Evolutionary conservation across 2,113 vertebrate species (phyloP).

Genomic region (Pachypanchax playfairii): DNA sequence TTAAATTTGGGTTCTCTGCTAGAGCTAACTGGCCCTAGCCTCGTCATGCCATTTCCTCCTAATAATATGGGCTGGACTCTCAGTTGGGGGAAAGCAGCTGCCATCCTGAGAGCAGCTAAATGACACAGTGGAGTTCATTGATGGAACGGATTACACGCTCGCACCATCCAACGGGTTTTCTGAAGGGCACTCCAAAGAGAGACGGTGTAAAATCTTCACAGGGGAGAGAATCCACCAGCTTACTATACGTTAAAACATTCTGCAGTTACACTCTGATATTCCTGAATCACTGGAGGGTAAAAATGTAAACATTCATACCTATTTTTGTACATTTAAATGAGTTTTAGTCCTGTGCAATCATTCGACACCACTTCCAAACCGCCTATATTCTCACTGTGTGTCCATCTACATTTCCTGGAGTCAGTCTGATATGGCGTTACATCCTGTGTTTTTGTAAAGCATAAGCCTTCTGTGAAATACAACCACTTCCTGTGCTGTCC

Average conservation of each 20-base stretch:
- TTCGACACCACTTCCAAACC: slow-evolving; percentile 27
- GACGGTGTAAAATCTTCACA: slow-evolving; percentile 42
- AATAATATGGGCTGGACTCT: slow-evolving; percentile 74
- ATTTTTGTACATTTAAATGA: not conserved
- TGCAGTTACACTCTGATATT: not conserved
- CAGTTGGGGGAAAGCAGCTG: slow-evolving; percentile 60
- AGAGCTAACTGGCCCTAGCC: slow-evolving; percentile 70
- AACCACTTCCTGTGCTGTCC: slow-evolving; percentile 54
- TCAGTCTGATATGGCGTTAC: slow-evolving; percentile 34
- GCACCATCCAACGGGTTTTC: slow-evolving; percentile 45
- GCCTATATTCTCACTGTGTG: slow-evolving; percentile 21
- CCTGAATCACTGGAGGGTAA: not conserved
- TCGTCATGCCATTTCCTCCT: slow-evolving; percentile 72
- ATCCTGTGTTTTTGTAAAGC: slow-evolving; percentile 50
- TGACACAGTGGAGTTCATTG: slow-evolving; percentile 77
- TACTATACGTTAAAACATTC: slow-evolving; percentile 44
- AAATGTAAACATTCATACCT: not conserved
- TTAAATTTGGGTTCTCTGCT: slow-evolving; percentile 73
- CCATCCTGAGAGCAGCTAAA: slow-evolving; percentile 75
- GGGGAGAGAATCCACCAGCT: slow-evolving; percentile 24
- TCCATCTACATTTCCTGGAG: slow-evolving; percentile 58
- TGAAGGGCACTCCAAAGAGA: slow-evolving; percentile 69
- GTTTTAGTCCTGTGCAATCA: slow-evolving; percentile 13
- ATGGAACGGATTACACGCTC: slow-evolving; percentile 75
- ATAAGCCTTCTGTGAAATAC: slow-evolving; percentile 48